Evolutionary conservation across 2,113 vertebrate genomes (phyloP).

Genomic region (Ctenodactylus gundi): DNA sequence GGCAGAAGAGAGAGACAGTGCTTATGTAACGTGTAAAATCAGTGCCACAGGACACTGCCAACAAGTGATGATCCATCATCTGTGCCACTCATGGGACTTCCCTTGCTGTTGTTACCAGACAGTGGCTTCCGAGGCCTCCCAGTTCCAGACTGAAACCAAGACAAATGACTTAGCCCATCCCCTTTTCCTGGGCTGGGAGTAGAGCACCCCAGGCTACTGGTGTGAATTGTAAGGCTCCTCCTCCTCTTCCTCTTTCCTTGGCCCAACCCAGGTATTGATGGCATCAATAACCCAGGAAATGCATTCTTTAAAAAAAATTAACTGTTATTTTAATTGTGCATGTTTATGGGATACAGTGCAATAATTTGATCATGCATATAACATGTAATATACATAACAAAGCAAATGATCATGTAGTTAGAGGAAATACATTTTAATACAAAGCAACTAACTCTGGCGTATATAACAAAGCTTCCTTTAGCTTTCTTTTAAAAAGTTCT

Average conservation of each 20-base stretch:
- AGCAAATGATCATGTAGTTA: no score
- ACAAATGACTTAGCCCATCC: neutral
- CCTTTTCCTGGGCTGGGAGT: neutral
- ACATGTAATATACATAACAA: no score
- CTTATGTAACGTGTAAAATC: neutral
- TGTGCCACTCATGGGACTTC: neutral
- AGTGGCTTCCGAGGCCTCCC: neutral
- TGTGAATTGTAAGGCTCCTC: neutral
- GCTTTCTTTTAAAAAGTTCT: neutral
- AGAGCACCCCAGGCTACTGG: neutral
- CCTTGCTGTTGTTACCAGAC: neutral
- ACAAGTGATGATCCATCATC: neutral
- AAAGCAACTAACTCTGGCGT: neutral
- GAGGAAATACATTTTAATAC: neutral
- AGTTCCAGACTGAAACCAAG: neutral
- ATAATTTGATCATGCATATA: neutral
- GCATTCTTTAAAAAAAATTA: neutral
- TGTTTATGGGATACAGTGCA: neutral
- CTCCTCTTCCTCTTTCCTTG: neutral
- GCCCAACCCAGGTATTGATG: neutral
- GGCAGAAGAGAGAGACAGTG: neutral
- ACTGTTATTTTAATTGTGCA: neutral
- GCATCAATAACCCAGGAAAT: neutral
- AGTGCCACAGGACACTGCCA: neutral
- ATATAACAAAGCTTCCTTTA: neutral